Percentiles rank a stretch among this genome's conserved stretches.
phyloP scores from a whole-genome alignment of 2,797 vertebrate species.

The Benthosema pterotum region DNA sequence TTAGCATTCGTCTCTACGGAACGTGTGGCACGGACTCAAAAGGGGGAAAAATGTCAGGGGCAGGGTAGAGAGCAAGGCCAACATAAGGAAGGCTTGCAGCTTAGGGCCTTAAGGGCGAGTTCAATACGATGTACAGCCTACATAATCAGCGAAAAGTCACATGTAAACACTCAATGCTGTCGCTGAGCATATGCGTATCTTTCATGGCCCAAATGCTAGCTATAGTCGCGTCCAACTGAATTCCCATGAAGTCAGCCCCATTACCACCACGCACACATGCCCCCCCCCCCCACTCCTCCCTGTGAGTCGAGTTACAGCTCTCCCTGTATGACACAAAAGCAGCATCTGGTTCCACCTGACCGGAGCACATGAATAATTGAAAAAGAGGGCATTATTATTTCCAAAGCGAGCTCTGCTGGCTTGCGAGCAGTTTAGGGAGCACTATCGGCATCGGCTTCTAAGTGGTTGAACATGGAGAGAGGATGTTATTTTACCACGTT shows the following conservation, averaged over 20 bases:
- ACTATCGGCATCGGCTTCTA: conserved; percentile 54
- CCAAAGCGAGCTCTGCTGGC: conserved; percentile 59
- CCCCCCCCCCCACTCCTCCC: conserved; percentile 52
- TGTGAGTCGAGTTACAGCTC: conserved; percentile 82
- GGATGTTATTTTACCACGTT: conserved; percentile 69
- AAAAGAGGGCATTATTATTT: conserved; percentile 72
- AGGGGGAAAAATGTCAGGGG: conserved; percentile 71
- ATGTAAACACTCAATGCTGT: conserved; percentile 39
- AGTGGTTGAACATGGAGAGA: conserved; percentile 65
- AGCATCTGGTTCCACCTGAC: conserved; percentile 77
- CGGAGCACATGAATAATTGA: conserved; percentile 89
- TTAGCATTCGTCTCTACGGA: conserved; percentile 70
- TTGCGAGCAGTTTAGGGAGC: conserved; percentile 50
- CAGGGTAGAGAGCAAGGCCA: conserved; percentile 46
- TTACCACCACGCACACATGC: conserved; percentile 34
- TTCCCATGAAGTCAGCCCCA: conserved; percentile 41
- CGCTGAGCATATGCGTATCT: conserved; percentile 36
- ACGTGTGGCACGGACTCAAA: conserved; percentile 50
- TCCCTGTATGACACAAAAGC: conserved; percentile 81
- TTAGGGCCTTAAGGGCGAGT: conserved; percentile 42
- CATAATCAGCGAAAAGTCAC: conserved; percentile 51
- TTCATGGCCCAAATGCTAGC: conserved; percentile 20
- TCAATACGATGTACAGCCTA: conserved; percentile 35
- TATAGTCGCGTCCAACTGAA: conserved; percentile 31
- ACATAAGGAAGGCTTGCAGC: conserved; percentile 22